Evolutionary conservation across 2,113 vertebrate species (phyloP).

Genomic region (Alosa alosa): DNA sequence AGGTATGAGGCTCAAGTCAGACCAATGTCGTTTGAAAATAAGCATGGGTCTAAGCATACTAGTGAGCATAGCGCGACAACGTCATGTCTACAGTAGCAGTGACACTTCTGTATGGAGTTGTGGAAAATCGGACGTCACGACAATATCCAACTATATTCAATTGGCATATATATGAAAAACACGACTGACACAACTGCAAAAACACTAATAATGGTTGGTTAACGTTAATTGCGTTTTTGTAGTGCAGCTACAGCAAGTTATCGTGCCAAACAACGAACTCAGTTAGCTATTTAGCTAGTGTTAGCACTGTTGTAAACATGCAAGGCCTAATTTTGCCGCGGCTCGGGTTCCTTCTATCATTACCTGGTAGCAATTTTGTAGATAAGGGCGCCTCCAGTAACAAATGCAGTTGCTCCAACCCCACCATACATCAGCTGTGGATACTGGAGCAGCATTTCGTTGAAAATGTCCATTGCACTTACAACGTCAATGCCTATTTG

Average conservation of each 20-base stretch:
- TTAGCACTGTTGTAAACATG: neutral
- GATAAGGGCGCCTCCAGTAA: slow-evolving; percentile 80
- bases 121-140: neutral
- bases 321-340: slow-evolving; percentile 16
- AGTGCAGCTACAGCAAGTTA: neutral
- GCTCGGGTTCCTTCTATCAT: neutral
- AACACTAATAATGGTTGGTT: neutral
- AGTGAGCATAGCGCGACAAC: neutral
- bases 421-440: slow-evolving; percentile 77
- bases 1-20: neutral
- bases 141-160: neutral
- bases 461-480: slow-evolving; percentile 74
- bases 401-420: slow-evolving; percentile 77
- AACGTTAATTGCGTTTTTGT: neutral
- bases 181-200: neutral
- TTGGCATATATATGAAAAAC: neutral
- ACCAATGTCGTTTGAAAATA: neutral
- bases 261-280: neutral
- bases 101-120: neutral
- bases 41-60: neutral
- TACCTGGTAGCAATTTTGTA: slow-evolving; percentile 84
- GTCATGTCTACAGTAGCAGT: neutral
- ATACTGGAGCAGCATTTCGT: slow-evolving; percentile 65
- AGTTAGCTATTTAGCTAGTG: neutral
- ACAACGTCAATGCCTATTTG: neutral